phyloP scores from a whole-genome alignment of 2,797 vertebrate genomes.

The Philypnodon macrostomus region DNA sequence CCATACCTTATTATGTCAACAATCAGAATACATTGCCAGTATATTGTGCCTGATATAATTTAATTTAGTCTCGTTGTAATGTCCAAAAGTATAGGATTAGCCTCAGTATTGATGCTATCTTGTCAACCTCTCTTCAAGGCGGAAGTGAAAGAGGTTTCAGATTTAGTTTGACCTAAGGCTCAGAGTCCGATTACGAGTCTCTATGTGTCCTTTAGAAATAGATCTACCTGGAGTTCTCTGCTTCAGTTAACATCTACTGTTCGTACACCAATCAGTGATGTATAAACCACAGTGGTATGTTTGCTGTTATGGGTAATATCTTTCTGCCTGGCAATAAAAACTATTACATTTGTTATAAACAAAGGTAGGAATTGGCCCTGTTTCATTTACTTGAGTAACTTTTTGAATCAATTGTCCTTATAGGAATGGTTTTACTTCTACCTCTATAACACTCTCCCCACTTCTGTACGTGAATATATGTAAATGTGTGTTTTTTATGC shows the following conservation, averaged over 20 bases:
- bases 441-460: too few species aligned
- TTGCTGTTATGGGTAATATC: constrained; percentile 57
- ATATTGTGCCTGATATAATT: too few species aligned
- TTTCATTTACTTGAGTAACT: too few species aligned
- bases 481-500: too few species aligned
- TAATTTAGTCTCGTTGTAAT: constrained; percentile 16
- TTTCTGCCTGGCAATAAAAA: constrained; percentile 55
- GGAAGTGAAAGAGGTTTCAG: constrained; percentile 56
- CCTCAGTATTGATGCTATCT: constrained; percentile 54
- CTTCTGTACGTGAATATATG: too few species aligned
- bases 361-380: too few species aligned
- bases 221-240: constrained; percentile 46
- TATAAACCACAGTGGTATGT: constrained; percentile 74
- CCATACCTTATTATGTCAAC: too few species aligned
- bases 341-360: constrained; percentile 41
- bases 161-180: constrained; percentile 62
- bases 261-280: constrained; percentile 70
- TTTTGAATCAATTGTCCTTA: too few species aligned
- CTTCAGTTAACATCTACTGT: constrained; percentile 65
- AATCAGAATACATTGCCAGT: too few species aligned
- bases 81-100: constrained; percentile 35
- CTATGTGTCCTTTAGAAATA: constrained; percentile 70
- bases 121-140: constrained; percentile 33
- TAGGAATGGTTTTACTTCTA: too few species aligned
- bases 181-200: constrained; percentile 60